Evolutionary conservation across 1,140 invertebrate species (phyloP).

Genomic region (Eumaeus atala): DNA sequence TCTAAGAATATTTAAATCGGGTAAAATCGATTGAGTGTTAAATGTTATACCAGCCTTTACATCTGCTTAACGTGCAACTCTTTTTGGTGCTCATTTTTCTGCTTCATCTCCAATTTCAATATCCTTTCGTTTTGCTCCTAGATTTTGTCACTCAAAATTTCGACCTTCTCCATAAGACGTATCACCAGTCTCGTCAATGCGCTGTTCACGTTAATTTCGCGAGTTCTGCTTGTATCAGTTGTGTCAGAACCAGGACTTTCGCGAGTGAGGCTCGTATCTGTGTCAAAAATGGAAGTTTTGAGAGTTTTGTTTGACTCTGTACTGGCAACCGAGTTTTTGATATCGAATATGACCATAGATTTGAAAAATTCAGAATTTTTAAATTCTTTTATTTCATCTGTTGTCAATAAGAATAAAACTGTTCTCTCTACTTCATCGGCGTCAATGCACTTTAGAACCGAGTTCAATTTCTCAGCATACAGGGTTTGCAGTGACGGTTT

Average conservation of each 20-base stretch:
- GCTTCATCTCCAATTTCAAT: slow-evolving; percentile 17
- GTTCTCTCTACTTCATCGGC: slow-evolving; percentile 40
- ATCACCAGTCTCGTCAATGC: slow-evolving; percentile 19
- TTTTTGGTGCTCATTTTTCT: background rate
- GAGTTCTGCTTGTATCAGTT: too few relatives aligned
- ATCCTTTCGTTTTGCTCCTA: slow-evolving; percentile 15
- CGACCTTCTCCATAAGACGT: slow-evolving; percentile 17
- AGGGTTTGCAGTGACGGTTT: slow-evolving; percentile 32
- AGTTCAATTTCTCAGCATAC: slow-evolving; percentile 39
- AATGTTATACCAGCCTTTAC: too few relatives aligned
- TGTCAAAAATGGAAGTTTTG: too few relatives aligned
- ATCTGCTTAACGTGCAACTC: background rate
- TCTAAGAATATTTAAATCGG: too few relatives aligned
- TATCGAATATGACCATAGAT: slow-evolving; percentile 15
- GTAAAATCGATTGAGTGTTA: too few relatives aligned
- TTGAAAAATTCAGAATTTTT: slow-evolving; percentile 42
- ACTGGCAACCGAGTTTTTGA: background rate
- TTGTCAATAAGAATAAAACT: slow-evolving; percentile 27
- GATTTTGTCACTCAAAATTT: slow-evolving; percentile 18
- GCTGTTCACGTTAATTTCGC: background rate
- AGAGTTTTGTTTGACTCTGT: background rate
- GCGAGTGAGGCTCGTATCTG: too few relatives aligned
- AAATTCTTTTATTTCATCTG: slow-evolving; percentile 36
- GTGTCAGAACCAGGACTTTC: too few relatives aligned
- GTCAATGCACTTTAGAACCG: slow-evolving; percentile 34